phyloP scores from a whole-genome alignment of 1,140 invertebrate genomes.

The Caenorhabditis tropicalis region DNA sequence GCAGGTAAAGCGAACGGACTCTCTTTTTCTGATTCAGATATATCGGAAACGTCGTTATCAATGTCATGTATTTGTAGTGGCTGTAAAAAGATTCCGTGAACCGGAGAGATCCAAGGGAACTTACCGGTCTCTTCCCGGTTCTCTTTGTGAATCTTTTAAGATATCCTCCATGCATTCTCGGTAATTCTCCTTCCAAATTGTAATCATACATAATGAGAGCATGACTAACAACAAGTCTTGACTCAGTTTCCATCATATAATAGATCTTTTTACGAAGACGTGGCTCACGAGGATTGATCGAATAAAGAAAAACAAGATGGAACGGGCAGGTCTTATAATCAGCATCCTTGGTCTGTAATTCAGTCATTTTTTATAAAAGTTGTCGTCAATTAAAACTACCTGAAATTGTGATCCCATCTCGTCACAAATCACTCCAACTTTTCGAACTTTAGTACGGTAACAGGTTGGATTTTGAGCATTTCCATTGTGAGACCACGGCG shows the following conservation, averaged over 20 bases:
- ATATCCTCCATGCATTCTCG: conserved; percentile 46
- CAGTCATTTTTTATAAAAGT: not conserved
- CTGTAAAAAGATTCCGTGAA: not conserved
- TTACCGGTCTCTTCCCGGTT: not conserved
- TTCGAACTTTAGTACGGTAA: conserved; percentile 53
- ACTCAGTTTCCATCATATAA: conserved; percentile 52
- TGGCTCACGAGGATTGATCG: conserved; percentile 46
- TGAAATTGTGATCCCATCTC: not conserved
- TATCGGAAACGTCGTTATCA: conserved; percentile 38
- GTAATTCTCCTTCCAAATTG: conserved; percentile 40
- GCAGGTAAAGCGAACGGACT: not conserved
- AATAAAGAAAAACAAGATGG: conserved; percentile 46
- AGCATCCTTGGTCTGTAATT: conserved; percentile 15
- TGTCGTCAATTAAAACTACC: not conserved
- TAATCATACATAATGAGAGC: conserved; percentile 54
- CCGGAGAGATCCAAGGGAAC: not conserved
- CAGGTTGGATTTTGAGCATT: conserved; percentile 44
- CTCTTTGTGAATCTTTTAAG: conserved; percentile 35
- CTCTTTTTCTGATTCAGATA: conserved; percentile 39
- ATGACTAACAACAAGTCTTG: conserved; percentile 43
- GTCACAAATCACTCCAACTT: conserved; percentile 52
- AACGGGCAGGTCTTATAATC: conserved; percentile 50
- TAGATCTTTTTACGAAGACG: conserved; percentile 50
- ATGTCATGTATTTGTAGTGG: conserved; percentile 11
- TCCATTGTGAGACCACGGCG: conserved; percentile 47